A percentile compares a stretch with the other conserved stretches of the same genome.
These are phyloP conservation scores for Polyergus mexicanus DNA, from an alignment of 1,140 invertebrate genomes.

Conservation along the genomic window DNA sequence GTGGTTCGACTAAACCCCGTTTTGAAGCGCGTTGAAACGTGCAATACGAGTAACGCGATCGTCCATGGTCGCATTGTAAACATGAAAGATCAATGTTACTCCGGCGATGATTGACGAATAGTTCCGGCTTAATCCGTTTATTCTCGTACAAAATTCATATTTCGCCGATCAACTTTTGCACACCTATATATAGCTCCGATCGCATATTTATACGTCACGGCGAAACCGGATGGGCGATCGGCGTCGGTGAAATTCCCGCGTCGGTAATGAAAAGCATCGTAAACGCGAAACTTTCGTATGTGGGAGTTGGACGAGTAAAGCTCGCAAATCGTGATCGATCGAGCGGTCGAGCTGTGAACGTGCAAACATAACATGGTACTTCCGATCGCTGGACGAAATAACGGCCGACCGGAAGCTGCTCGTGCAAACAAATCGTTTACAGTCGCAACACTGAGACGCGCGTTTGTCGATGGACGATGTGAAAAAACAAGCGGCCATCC, in stretches of 20 bases:
- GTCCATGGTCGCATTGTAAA: conserved; percentile 44
- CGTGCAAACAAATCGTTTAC: conserved; percentile 64
- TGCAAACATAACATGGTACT: conserved; percentile 47
- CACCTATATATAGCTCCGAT: not conserved
- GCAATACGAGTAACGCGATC: conserved; percentile 18
- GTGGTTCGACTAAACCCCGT: not conserved
- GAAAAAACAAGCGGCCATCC: conserved; percentile 4
- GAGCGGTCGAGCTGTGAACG: conserved; percentile 23
- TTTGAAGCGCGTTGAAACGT: conserved; percentile 34
- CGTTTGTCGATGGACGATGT: conserved; percentile 24
- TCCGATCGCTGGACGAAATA: conserved; percentile 53
- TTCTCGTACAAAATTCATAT: conserved; percentile 39
- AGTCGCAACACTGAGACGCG: conserved; percentile 11
- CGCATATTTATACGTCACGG: conserved; percentile 52
- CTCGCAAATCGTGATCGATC: conserved; percentile 20
- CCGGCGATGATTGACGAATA: conserved; percentile 39
- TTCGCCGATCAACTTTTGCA: conserved; percentile 20
- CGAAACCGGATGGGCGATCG: conserved; percentile 26
- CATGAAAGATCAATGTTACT: conserved; percentile 54
- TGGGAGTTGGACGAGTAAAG: not conserved
- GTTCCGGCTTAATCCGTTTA: conserved; percentile 52
- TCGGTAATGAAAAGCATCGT: conserved; percentile 51
- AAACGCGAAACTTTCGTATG: conserved; percentile 1
- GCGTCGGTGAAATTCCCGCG: not conserved
- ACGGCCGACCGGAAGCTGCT: conserved; percentile 44